phyloP scores from a whole-genome alignment of 1,140 invertebrate genomes.

The Lordiphosa collinella region DNA sequence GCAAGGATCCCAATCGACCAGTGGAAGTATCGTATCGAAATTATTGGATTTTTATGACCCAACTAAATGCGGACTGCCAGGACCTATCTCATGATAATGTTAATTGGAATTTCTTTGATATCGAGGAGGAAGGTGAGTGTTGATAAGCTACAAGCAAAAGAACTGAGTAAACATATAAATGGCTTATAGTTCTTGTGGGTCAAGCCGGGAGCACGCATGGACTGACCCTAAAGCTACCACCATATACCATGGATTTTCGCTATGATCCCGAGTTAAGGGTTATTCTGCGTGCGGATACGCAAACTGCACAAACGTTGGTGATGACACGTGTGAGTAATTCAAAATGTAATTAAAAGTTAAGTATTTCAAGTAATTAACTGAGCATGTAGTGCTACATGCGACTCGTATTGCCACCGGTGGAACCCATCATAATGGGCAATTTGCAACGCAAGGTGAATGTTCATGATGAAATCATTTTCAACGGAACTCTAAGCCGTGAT shows the following conservation, averaged over 20 bases:
- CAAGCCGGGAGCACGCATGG: background rate
- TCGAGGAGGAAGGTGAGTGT: constrained; percentile 18
- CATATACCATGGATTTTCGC: background rate
- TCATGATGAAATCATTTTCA: background rate
- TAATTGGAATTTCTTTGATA: constrained; percentile 23
- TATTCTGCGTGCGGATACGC: background rate
- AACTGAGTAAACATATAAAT: background rate
- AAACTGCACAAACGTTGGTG: background rate
- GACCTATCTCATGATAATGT: background rate
- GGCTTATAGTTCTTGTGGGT: constrained; percentile 4
- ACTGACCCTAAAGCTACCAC: constrained; percentile 3
- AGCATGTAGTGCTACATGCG: constrained; percentile 19
- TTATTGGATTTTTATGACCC: constrained; percentile 6
- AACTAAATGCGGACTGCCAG: background rate
- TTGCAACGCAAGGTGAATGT: constrained; percentile 11
- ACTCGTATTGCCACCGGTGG: background rate
- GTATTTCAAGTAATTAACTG: background rate
- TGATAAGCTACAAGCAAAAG: background rate
- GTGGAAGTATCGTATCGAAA: background rate
- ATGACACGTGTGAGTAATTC: constrained; percentile 30
- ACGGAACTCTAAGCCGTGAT: constrained; percentile 4
- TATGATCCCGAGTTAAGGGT: background rate
- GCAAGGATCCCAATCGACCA: constrained; percentile 13
- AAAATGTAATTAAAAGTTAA: no score
- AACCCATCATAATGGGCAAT: constrained; percentile 13